Evolutionary conservation across 2,113 vertebrate genomes (phyloP).

Genomic region (Phalacrocorax carbo): DNA sequence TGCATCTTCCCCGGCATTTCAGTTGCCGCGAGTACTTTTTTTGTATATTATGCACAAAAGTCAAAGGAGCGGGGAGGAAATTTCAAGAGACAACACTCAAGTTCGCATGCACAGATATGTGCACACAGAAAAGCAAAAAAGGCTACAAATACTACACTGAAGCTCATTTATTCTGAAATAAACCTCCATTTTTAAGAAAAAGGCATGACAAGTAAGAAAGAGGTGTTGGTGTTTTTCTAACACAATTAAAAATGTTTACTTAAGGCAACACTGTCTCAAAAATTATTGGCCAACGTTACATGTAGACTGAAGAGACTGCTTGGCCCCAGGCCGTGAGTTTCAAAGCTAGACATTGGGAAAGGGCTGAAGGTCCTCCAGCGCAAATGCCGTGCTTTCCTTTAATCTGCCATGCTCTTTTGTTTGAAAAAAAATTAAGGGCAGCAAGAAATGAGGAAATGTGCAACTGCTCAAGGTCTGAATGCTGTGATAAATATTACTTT

Average conservation of each 20-base stretch:
- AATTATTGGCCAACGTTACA: not conserved
- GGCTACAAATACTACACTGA: not conserved
- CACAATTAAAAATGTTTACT: not conserved
- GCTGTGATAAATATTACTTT: not conserved
- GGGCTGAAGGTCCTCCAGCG: not conserved
- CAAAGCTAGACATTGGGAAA: not conserved
- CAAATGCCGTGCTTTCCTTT: not conserved
- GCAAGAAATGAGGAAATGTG: not conserved
- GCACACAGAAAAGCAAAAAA: not conserved
- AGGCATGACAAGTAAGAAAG: not conserved
- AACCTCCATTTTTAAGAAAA: not conserved
- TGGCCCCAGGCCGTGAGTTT: not conserved
- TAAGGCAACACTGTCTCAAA: slow-evolving; percentile 10
- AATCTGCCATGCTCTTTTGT: not conserved
- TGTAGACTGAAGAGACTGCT: not conserved
- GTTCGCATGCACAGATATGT: accelerated
- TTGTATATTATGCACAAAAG: not conserved
- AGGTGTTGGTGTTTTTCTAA: not conserved
- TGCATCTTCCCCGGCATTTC: not conserved
- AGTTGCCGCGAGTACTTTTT: accelerated
- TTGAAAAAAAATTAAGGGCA: not conserved
- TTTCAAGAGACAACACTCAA: not conserved
- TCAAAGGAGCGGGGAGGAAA: not conserved
- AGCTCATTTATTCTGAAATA: not conserved
- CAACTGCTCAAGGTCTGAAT: not conserved